Base-by-base conservation (phyloP, 2,888 invertebrate genomes). In the Macaria notata region DNA sequence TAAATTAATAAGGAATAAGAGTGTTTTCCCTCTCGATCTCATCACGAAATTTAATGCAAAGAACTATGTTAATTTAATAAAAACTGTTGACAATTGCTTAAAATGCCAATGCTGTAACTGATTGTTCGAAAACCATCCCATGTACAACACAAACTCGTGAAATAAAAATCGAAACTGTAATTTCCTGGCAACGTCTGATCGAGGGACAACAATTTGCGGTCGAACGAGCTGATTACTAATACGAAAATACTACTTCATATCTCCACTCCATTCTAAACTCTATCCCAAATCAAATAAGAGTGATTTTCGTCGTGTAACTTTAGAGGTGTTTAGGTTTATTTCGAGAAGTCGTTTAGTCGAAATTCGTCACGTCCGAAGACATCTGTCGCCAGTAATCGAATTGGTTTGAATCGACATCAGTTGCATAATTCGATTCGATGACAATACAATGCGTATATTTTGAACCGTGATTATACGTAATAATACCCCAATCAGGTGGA, bases 131-230 rank as follows among this genome's bases (percentile, higher is more conserved):
- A 54, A 54, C 30, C 30, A 8, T n/a, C 29, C 5, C 55, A 53
- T 76, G 64, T 81, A 80, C 86, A 83, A 73, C 65, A 69, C 62
- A 70, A 76, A 77, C 79, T 82, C 81, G 79, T 84, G 81, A 83
- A 86, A 84, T 83, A 89, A 90, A 88, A 88, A 86, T 88, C 83
- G 83, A 84, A 89, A 85, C 86, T 81, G 87, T 90, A 88, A 89
- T 90, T 90, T 89, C 86, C 89, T 86, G 86, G 83, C 89, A 83
- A 79, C 85, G 85, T 82, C 85, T 81, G 86, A 84, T 88, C 84
- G 88, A 88, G 88, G 89, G 89, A 90, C 90, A 88, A 90, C 89
- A 86, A 90, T 90, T 90, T 91, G 90, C 88, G 90, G 90, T 91
- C 86, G 62, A 59, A 87, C 87, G 84, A 81, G 74, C 86, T 91